phyloP scores from a whole-genome alignment of 2,888 invertebrate species.

The Leucoptera coffeella region DNA sequence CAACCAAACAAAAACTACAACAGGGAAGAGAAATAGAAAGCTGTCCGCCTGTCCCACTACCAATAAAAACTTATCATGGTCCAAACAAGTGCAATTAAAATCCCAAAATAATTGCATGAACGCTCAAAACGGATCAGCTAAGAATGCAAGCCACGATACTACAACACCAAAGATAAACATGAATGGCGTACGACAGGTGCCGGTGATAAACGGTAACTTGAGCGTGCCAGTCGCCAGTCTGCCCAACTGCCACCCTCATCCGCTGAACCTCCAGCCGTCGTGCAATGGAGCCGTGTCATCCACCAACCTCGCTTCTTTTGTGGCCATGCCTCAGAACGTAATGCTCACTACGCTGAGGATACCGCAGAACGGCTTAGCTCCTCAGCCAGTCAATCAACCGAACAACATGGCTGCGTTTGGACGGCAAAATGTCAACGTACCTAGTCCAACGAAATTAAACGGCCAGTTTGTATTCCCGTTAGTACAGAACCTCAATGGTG shows the following conservation, averaged over 20 bases:
- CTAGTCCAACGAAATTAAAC: conserved; percentile 41
- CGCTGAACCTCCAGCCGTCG: conserved; percentile 30
- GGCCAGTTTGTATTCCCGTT: conserved; percentile 55
- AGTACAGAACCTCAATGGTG: conserved; percentile 52
- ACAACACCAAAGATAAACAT: conserved; percentile 35
- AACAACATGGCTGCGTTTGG: conserved; percentile 30
- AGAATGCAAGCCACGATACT: conserved; percentile 19
- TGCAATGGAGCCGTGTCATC: conserved; percentile 29
- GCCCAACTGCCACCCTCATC: conserved; percentile 40
- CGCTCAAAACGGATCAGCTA: conserved; percentile 13
- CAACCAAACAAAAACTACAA: conserved; percentile 16
- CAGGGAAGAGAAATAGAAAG: conserved; percentile 29
- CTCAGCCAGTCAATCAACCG: conserved; percentile 27
- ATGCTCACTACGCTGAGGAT: conserved; percentile 53
- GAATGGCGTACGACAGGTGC: conserved; percentile 32
- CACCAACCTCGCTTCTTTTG: conserved; percentile 36
- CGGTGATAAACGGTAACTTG: conserved; percentile 33
- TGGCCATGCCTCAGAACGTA: conserved; percentile 47
- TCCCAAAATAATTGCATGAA: conserved; percentile 38
- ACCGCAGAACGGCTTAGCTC: conserved; percentile 40
- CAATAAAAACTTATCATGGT: conserved; percentile 42
- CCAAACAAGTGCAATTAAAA: conserved; percentile 41
- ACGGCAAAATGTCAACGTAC: conserved; percentile 31
- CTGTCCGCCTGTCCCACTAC: conserved; percentile 43
- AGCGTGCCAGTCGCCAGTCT: conserved; percentile 33